phyloP scores from a whole-genome alignment of 2,888 invertebrate genomes.

The Acanthosepion esculentum region DNA sequence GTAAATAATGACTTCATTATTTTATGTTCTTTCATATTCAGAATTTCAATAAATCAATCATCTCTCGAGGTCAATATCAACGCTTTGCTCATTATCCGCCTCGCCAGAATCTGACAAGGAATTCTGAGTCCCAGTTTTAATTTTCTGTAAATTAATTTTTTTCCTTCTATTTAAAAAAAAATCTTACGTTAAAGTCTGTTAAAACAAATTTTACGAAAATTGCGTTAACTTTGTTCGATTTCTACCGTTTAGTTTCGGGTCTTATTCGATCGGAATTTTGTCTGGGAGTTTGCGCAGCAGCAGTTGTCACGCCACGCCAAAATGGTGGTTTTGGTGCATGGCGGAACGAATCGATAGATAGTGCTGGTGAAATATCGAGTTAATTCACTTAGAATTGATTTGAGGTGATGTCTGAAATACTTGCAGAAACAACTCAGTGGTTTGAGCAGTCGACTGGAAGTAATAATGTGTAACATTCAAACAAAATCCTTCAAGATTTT shows the following conservation, averaged over 20 bases:
- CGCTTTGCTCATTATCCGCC: not conserved
- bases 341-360: not conserved
- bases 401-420: constrained; percentile 33
- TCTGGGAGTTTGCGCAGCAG: not conserved
- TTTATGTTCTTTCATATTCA: no score
- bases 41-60: no score
- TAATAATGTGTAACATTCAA: constrained; percentile 33
- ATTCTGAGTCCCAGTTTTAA: not conserved
- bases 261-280: not conserved
- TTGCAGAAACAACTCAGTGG: constrained; percentile 21
- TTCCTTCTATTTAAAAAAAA: no score
- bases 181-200: not conserved
- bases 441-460: not conserved
- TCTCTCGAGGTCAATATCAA: no score
- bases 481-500: constrained; percentile 4
- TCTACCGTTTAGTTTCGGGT: not conserved
- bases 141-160: not conserved
- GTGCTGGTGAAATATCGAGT: constrained; percentile 2
- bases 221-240: not conserved
- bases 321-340: not conserved
- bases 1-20: no score
- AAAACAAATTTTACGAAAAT: not conserved
- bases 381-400: constrained; percentile 22
- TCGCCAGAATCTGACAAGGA: no score
- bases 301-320: not conserved